Evolutionary conservation across 2,888 invertebrate genomes (phyloP), one percentile per base, ranked within the genome.

Genomic region (Nyleta sp.): DNA sequence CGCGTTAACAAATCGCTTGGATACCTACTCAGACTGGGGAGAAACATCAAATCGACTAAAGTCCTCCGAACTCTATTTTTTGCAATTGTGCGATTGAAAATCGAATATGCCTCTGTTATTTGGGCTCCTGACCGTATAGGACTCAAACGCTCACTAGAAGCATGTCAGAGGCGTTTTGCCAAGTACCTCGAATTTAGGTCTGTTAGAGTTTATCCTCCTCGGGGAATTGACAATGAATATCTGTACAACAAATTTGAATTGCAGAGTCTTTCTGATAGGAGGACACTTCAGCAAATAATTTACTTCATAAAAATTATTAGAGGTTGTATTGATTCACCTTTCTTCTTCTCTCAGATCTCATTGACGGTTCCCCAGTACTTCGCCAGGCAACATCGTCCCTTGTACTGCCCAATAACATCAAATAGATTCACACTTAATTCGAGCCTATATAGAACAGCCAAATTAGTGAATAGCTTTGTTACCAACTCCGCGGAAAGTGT

Each of bases 1-100:
- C n/a, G 38, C 11, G 53, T n/a, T 0, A 38, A 22, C 7, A 53
- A 53, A 53, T 38, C 20, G 0, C n/a, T 53, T 18, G 53, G 35
- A 2, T 53, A 22, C 38, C 1, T 53, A 38, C 0, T 53, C 2
- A 52, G 52, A 33, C 31, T 33, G 8, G 11, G 22, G 1, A 46
- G 46, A 22, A 46, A 46, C 1, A 22, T 22, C 3, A 52, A 52
- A 33, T 52, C 33, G 11, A 18, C 11, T 1, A 52, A 52, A 5
- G 15, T 15, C n/a, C 10, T 50, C 2, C 5, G 48, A 13, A 8
- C 15, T 6, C n/a, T 50, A 13, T 50, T 50, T 28, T 15, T 2
- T 28, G 24, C 48, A 2, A 2, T 22, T 13, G 28, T 50, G 7
- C 3, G 28, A n/a, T 28, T 28, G 1, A 28, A 50, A 15, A 6